phyloP scores from a whole-genome alignment of 2,797 vertebrate species.

The Enteromius radiatus region DNA sequence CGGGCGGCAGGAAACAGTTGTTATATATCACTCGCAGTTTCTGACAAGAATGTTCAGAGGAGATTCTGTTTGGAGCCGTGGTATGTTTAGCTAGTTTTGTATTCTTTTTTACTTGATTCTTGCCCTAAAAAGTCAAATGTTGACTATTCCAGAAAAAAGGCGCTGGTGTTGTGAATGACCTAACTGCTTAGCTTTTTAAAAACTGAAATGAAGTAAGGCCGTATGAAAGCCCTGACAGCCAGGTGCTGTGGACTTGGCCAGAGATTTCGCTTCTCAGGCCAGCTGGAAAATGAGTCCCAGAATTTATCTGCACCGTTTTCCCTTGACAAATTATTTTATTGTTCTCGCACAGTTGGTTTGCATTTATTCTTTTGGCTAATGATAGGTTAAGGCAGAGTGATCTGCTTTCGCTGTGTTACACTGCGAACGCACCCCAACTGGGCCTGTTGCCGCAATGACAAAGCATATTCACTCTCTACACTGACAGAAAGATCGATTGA shows the following conservation, averaged over 20 bases:
- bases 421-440: conserved; percentile 60
- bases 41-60: conserved; percentile 68
- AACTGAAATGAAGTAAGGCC: conserved; percentile 70
- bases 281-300: conserved; percentile 79
- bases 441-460: conserved; percentile 66
- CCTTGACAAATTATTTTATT: conserved; percentile 84
- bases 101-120: conserved; percentile 61
- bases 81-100: conserved; percentile 59
- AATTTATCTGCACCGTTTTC: conserved; percentile 81
- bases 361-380: conserved; percentile 78
- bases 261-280: conserved; percentile 61
- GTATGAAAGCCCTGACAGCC: conserved; percentile 70
- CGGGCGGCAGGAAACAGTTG: conserved; percentile 66
- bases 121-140: conserved; percentile 64
- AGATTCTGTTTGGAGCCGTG: conserved; percentile 59
- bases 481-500: conserved; percentile 59
- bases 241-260: conserved; percentile 77
- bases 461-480: conserved; percentile 54
- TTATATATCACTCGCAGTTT: conserved; percentile 68
- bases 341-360: conserved; percentile 82
- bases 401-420: conserved; percentile 68
- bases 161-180: conserved; percentile 63
- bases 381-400: conserved; percentile 72
- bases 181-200: conserved; percentile 68
- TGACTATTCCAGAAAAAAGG: conserved; percentile 64